Percentiles rank a stretch among this genome's conserved stretches.
Evolutionary conservation across 2,888 invertebrate genomes (phyloP).

Genomic region (Odontothrips loti): DNA sequence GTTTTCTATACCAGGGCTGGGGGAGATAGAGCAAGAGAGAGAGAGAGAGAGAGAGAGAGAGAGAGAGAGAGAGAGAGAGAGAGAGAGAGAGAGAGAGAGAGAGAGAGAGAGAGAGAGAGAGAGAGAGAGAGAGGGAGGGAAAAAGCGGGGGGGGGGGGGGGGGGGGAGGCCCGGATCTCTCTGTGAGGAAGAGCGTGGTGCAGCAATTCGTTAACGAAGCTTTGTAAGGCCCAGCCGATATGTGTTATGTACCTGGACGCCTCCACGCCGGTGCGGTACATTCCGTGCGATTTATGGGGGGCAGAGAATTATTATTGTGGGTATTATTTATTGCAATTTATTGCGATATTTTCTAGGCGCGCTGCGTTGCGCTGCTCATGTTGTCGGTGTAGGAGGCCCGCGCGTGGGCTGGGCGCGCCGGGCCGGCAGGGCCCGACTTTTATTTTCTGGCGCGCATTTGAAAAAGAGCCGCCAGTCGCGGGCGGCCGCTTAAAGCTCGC

Average conservation of each 20-base stretch:
- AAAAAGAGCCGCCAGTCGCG: too few species aligned
- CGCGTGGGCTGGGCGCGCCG: too few species aligned
- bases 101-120: neutral
- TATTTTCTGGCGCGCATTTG: too few species aligned
- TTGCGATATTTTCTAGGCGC: neutral
- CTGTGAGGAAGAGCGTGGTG: neutral
- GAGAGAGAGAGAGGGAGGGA: neutral
- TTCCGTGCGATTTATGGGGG: neutral
- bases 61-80: neutral
- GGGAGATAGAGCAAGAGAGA: neutral
- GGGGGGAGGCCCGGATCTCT: neutral
- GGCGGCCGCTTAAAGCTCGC: neutral
- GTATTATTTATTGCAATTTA: neutral
- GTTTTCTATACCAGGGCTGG: conserved; percentile 24
- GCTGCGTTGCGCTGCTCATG: too few species aligned
- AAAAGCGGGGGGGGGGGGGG: neutral
- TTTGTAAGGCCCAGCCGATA: neutral
- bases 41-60: neutral
- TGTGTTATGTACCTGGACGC: neutral
- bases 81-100: neutral
- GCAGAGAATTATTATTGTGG: neutral
- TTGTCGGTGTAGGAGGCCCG: too few species aligned
- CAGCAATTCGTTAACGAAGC: conserved; percentile 21
- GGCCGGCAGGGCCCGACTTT: too few species aligned
- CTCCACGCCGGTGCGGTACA: neutral